Evolutionary conservation across 2,113 vertebrate species (phyloP).

Genomic region (Silurus asotus): DNA sequence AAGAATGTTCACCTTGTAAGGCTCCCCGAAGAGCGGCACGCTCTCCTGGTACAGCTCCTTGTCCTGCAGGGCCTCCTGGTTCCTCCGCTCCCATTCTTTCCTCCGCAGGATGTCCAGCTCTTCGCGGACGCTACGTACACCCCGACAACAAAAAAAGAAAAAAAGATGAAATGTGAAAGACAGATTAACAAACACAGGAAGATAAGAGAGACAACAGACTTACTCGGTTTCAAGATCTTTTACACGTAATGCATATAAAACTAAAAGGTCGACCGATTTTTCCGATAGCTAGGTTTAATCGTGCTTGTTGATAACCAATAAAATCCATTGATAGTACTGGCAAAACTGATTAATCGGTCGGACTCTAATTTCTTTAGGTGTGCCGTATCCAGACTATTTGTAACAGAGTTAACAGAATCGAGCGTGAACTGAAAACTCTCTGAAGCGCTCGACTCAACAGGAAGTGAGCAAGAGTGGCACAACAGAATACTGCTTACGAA

Average conservation of each 20-base stretch:
- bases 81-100: conserved; percentile 85
- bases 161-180: background rate
- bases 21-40: conserved; percentile 86
- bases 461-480: background rate
- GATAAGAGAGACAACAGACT: background rate
- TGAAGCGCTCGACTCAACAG: background rate
- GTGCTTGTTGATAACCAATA: too few relatives aligned
- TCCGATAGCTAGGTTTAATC: too few relatives aligned
- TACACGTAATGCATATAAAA: background rate
- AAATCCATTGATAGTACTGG: too few relatives aligned
- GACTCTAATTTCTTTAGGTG: too few relatives aligned
- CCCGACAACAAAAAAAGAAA: conserved; percentile 58
- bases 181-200: conserved; percentile 2
- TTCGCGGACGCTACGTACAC: conserved; percentile 74
- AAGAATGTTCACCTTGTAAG: conserved; percentile 83
- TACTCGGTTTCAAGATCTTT: background rate
- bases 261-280: too few relatives aligned
- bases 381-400: too few relatives aligned
- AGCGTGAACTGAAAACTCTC: too few relatives aligned
- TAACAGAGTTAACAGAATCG: too few relatives aligned
- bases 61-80: conserved; percentile 82
- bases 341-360: too few relatives aligned
- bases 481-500: background rate
- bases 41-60: conserved; percentile 74
- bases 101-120: conserved; percentile 89